Evolutionary conservation across 2,113 vertebrate genomes (phyloP).

Genomic region (Heterocephalus glaber): DNA sequence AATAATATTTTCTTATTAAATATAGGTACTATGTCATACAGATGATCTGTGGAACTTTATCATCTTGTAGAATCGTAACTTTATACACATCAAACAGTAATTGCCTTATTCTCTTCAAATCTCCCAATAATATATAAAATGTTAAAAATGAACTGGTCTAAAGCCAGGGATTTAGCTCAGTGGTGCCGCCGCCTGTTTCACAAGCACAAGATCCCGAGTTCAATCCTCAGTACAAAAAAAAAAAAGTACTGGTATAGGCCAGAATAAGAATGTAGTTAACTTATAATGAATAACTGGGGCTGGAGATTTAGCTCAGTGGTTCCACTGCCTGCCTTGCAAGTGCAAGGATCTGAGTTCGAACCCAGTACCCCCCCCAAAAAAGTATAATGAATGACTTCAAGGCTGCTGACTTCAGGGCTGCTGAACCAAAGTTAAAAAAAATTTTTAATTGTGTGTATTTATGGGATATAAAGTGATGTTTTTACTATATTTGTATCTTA

Average conservation of each 20-base stretch:
- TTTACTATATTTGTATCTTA: not conserved
- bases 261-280: not conserved
- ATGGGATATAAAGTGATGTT: not conserved
- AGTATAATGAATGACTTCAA: not conserved
- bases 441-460: not conserved
- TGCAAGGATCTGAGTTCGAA: no score
- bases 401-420: not conserved
- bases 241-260: no score
- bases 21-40: not conserved
- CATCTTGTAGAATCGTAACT: not conserved
- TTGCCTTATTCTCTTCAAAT: not conserved
- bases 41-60: not conserved
- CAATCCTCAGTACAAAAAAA: no score
- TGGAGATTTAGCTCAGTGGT: no score
- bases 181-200: no score
- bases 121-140: not conserved
- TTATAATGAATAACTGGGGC: no score
- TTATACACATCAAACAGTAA: not conserved
- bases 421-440: not conserved
- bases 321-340: no score
- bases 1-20: not conserved
- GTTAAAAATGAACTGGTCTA: not conserved
- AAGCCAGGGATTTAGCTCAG: no score
- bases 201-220: no score
- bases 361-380: no score